These are phyloP conservation scores for Clivina fossor DNA, from an alignment of 2,888 invertebrate genomes.

Conservation along the genomic window DNA sequence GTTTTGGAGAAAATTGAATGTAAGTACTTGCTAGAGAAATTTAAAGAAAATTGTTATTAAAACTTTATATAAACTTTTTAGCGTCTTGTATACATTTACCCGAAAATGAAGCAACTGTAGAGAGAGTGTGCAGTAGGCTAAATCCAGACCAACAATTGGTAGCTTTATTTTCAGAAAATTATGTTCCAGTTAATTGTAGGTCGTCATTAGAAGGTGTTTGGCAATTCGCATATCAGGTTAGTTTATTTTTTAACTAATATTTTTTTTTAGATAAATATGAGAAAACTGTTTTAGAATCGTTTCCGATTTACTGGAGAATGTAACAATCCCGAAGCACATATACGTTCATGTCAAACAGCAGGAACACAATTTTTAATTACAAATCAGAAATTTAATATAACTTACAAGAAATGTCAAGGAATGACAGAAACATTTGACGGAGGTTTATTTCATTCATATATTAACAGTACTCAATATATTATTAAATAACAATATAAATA, in stretches of 20 bases:
- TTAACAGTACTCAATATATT: background rate
- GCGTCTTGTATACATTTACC: slow-evolving; percentile 75
- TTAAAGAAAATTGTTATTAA: background rate
- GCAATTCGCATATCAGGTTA: slow-evolving; percentile 85
- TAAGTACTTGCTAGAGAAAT: slow-evolving; percentile 50
- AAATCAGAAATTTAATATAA: slow-evolving; percentile 95
- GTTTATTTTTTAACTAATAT: slow-evolving; percentile 15
- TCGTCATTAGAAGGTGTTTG: slow-evolving; percentile 95
- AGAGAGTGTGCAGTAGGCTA: slow-evolving; percentile 74
- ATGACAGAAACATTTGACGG: slow-evolving; percentile 91
- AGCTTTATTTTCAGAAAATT: slow-evolving; percentile 87
- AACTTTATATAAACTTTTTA: slow-evolving; percentile 45
- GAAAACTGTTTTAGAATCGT: slow-evolving; percentile 59
- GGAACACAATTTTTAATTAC: slow-evolving; percentile 95
- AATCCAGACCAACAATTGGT: slow-evolving; percentile 78
- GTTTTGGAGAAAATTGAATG: slow-evolving; percentile 87
- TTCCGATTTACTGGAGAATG: slow-evolving; percentile 92
- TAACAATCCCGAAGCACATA: slow-evolving; percentile 82
- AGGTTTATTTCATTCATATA: slow-evolving; percentile 50
- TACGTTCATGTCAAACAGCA: slow-evolving; percentile 92
- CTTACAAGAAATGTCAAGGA: slow-evolving; percentile 85
- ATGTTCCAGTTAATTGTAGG: slow-evolving; percentile 86
- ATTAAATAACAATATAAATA: slow-evolving; percentile 26
- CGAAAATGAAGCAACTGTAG: slow-evolving; percentile 67
- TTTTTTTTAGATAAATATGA: background rate